Conservation (phyloP, 2,797 vertebrate genomes). For the Hypotaenidia okinawae region DNA sequence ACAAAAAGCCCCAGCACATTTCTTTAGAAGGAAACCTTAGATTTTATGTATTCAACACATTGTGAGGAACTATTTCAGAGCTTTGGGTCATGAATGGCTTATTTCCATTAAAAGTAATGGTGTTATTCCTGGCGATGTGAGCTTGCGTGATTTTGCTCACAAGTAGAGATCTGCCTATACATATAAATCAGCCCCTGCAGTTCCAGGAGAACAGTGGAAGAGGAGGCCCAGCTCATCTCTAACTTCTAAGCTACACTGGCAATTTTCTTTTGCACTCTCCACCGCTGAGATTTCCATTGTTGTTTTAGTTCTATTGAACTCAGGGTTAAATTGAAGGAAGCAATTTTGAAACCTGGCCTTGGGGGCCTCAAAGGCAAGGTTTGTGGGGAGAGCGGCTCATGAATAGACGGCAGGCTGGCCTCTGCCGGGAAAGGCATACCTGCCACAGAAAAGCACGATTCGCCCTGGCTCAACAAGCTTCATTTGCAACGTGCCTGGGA, state of each 20-base stretch:
- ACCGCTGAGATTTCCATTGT: background rate
- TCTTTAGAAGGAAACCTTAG: slow-evolving; percentile 11
- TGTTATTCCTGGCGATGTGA: slow-evolving; percentile 18
- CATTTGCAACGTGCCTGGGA: background rate
- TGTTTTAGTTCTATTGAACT: slow-evolving; percentile 16
- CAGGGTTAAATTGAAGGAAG: slow-evolving; percentile 23
- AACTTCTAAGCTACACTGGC: background rate
- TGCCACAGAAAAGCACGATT: background rate
- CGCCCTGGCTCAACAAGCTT: background rate
- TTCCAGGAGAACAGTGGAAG: slow-evolving; percentile 22
- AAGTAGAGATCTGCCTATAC: background rate
- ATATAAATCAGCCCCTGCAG: slow-evolving; percentile 20
- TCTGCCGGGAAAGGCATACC: background rate
- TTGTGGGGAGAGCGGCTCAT: background rate
- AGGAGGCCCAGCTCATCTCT: background rate
- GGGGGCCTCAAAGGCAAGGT: background rate
- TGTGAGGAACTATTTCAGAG: slow-evolving; percentile 29
- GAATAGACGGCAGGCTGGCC: background rate
- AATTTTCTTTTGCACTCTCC: background rate
- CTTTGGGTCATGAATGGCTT: slow-evolving; percentile 33
- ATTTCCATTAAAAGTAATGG: slow-evolving; percentile 54
- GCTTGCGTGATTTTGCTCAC: background rate
- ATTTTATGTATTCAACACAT: slow-evolving; percentile 37
- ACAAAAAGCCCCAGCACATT: background rate
- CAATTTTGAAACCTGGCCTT: slow-evolving; percentile 4